Evolutionary conservation across 1,140 invertebrate species (phyloP), one percentile per base, ranked within the genome.

Genomic region (Watersipora subatra): DNA sequence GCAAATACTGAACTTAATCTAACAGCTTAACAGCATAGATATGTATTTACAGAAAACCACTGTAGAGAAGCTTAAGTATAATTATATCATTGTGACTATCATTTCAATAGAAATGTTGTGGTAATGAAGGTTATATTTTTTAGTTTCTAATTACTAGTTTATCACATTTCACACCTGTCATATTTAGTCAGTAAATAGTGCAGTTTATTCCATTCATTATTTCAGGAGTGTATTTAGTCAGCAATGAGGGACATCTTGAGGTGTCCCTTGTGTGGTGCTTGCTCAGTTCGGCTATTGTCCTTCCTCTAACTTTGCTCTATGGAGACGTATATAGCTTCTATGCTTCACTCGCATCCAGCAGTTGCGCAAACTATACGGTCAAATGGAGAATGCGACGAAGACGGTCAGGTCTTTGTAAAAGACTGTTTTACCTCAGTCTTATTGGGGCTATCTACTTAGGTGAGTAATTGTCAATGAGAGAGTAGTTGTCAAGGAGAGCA

Each of bases 181-280:
- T n/a, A n/a, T n/a, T n/a, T n/a, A n/a, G n/a, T n/a, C n/a, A n/a
- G n/a, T n/a, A n/a, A n/a, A 46, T 46, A 46, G n/a, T 46, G n/a
- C 34, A 12, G 34, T 12, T 7, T 59, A 59, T 20, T 20, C 19
- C 26, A 12, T 46, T 64, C 68, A 65, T 61, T 67, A 73, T 70
- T 79, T 75, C 73, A 92, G 92, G 91, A 73, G 88, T 93, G 0
- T 90, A 91, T 87, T 80, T 86, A 0, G 88, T 95, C 15, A 92
- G 91, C 17, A 96, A 95, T 74, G 88, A 95, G 72, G 92, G 92
- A 0, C 82, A 86, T 57, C 87, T 93, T 75, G 78, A 92, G 75
- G 78, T 80, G 22, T 63, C 65, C 0, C 80, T 91, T 20, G 85
- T 85, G 80, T 81, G 84, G 71, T 82, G 90, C 0, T 73, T 93